Evolutionary conservation across 2,888 invertebrate genomes (phyloP).

Genomic region (Erannis defoliaria): DNA sequence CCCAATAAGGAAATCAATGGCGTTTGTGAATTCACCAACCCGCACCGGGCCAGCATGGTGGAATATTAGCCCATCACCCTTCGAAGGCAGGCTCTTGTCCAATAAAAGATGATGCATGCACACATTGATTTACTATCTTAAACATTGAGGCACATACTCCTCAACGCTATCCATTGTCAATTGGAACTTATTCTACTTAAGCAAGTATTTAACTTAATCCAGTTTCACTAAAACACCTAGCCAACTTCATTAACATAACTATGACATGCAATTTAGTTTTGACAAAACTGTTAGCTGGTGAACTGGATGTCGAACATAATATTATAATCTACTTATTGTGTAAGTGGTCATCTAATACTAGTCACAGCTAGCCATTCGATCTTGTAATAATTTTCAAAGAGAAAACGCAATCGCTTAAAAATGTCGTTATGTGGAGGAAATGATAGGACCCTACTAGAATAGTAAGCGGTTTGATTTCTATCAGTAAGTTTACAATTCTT

Average conservation of each 20-base stretch:
- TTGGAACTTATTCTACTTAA: not conserved
- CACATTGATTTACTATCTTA: not conserved
- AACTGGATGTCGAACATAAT: slow-evolving; percentile 8
- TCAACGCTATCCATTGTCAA: no score
- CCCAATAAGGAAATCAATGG: no score
- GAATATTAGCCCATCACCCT: no score
- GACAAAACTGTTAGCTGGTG: slow-evolving; percentile 21
- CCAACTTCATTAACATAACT: slow-evolving; percentile 3
- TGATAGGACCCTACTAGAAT: slow-evolving; percentile 48
- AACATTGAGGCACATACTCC: not conserved
- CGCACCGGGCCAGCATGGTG: no score
- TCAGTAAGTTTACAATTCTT: slow-evolving; percentile 41
- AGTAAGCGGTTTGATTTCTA: slow-evolving; percentile 53
- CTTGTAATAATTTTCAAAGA: slow-evolving; percentile 43
- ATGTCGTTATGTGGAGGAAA: slow-evolving; percentile 35
- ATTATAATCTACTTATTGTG: slow-evolving; percentile 18
- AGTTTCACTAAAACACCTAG: not conserved
- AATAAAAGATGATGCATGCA: no score
- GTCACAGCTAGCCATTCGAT: not conserved
- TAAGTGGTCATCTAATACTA: slow-evolving; percentile 1
- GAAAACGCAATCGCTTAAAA: slow-evolving; percentile 45
- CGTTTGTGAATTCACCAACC: no score
- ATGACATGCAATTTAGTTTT: slow-evolving; percentile 23
- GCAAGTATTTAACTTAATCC: slow-evolving; percentile 15
- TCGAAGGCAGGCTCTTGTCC: no score